phyloP scores from a whole-genome alignment of 2,797 vertebrate genomes.

The Halcyon chelicuti region DNA sequence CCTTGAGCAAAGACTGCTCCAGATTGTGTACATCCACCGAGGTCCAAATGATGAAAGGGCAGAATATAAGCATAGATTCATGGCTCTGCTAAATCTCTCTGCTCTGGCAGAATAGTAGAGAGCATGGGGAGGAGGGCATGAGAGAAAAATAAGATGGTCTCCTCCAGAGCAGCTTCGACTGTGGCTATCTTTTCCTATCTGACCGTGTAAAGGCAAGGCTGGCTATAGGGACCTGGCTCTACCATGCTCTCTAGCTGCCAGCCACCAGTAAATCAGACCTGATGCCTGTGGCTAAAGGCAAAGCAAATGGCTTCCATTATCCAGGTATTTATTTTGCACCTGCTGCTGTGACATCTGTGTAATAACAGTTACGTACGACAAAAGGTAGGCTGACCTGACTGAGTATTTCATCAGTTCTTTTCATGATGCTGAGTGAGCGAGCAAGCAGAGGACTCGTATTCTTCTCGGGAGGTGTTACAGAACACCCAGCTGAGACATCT shows the following conservation, averaged over 20 bases:
- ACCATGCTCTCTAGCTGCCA: conserved; percentile 25
- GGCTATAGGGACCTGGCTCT: neutral
- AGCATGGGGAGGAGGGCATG: neutral
- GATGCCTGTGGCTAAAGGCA: conserved; percentile 11
- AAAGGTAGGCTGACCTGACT: conserved; percentile 33
- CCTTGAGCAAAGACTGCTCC: conserved; percentile 74
- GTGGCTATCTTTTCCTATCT: neutral
- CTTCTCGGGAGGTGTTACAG: neutral
- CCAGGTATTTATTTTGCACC: conserved; percentile 52
- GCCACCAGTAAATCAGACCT: conserved; percentile 35
- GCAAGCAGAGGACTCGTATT: neutral
- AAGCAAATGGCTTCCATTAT: conserved; percentile 50
- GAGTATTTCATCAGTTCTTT: neutral
- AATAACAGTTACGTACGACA: conserved; percentile 12
- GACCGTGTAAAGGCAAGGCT: neutral
- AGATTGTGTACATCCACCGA: conserved; percentile 55
- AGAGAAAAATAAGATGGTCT: neutral
- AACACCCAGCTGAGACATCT: neutral
- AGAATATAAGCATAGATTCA: neutral
- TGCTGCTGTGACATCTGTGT: conserved; percentile 34
- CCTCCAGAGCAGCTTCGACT: neutral
- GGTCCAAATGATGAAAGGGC: conserved; percentile 70
- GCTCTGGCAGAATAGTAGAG: neutral
- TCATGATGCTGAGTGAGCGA: neutral
- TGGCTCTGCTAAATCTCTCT: conserved; percentile 24